Evolutionary conservation across 2,888 invertebrate genomes (phyloP).

Genomic region (Mongoloraphidia duomilia): DNA sequence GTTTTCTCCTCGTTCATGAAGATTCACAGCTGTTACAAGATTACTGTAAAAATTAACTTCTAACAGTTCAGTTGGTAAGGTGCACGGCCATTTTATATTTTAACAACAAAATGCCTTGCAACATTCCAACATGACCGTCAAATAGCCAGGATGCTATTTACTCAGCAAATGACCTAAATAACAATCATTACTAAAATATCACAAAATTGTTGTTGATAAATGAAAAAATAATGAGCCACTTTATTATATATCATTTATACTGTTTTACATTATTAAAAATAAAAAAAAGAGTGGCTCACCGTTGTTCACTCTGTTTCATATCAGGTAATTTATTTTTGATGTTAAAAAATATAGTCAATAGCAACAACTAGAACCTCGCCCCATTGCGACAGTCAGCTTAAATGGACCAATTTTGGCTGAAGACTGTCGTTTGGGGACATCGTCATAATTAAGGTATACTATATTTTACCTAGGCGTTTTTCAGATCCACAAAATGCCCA

Average conservation of each 20-base stretch:
- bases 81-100: too few relatives aligned
- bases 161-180: conserved; percentile 38
- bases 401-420: too few relatives aligned
- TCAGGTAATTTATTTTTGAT: conserved; percentile 5
- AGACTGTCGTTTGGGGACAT: too few relatives aligned
- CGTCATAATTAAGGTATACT: too few relatives aligned
- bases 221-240: conserved; percentile 36
- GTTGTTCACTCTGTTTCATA: conserved; percentile 7
- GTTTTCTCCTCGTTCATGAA: conserved; percentile 22
- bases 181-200: conserved; percentile 42
- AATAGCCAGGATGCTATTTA: conserved; percentile 18
- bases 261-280: conserved; percentile 14
- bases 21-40: conserved; percentile 30
- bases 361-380: conserved; percentile 27
- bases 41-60: conserved; percentile 32
- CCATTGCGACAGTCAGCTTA: not conserved
- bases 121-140: too few relatives aligned
- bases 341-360: conserved; percentile 28
- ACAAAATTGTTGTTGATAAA: conserved; percentile 39
- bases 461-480: too few relatives aligned
- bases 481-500: too few relatives aligned
- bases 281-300: conserved; percentile 20
- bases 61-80: conserved; percentile 20
- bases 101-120: too few relatives aligned
- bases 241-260: conserved; percentile 23